These are phyloP conservation scores for Oreochromis niloticus DNA, from an alignment of 2,113 vertebrate species.

Conservation along the genomic window DNA sequence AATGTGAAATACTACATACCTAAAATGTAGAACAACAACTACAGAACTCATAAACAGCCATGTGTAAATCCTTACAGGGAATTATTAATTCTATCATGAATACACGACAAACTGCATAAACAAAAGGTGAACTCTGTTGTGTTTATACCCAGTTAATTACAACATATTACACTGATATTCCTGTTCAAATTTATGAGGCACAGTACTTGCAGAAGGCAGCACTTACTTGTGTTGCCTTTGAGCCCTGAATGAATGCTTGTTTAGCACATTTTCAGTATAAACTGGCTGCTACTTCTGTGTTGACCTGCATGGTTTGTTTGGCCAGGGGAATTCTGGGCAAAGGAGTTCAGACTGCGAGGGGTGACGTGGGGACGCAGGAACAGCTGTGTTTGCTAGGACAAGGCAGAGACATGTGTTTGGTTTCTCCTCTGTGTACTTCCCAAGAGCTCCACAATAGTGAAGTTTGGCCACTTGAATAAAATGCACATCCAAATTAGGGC, in stretches of 20 bases:
- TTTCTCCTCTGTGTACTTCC: constrained; percentile 6
- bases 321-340: constrained; percentile 22
- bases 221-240: not conserved
- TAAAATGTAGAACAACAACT: not conserved
- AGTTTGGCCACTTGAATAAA: not conserved
- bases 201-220: not conserved
- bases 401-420: constrained; percentile 29
- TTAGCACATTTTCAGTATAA: constrained; percentile 24
- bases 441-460: constrained; percentile 12
- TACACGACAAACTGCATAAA: not conserved
- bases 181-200: not conserved
- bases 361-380: constrained; percentile 26
- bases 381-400: constrained; percentile 66
- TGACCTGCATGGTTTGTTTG: constrained; percentile 39
- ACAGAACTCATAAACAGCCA: not conserved
- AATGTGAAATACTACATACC: not conserved
- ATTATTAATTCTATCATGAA: not conserved
- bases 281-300: constrained; percentile 17
- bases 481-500: not conserved
- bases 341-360: constrained; percentile 15
- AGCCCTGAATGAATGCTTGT: constrained; percentile 19
- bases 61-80: not conserved
- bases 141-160: not conserved
- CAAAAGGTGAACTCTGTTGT: not conserved
- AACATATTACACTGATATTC: not conserved